phyloP scores from a whole-genome alignment of 2,888 invertebrate species.

The Torymus auratus region DNA sequence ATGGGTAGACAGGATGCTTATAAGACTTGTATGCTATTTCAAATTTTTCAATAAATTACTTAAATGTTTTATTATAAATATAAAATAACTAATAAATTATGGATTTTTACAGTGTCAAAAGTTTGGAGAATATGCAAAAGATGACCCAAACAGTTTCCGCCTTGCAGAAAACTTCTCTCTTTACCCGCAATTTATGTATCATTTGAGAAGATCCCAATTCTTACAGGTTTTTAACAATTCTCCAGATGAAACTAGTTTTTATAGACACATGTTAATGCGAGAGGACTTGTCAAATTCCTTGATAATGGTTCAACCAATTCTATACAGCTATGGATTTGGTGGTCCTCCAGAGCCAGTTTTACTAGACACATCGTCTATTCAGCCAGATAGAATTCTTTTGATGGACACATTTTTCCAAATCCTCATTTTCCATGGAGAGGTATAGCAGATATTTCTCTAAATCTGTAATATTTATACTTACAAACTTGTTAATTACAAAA shows the following conservation, averaged over 20 bases:
- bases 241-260: slow-evolving; percentile 99
- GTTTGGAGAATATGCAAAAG: slow-evolving; percentile 98
- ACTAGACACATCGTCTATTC: slow-evolving; percentile 97
- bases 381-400: slow-evolving; percentile 96
- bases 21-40: slow-evolving; percentile 86
- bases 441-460: slow-evolving; percentile 70
- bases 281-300: slow-evolving; percentile 98
- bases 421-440: slow-evolving; percentile 99
- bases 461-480: no score
- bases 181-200: slow-evolving; percentile 99
- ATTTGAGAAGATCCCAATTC: slow-evolving; percentile 97
- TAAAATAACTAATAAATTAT: background rate
- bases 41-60: background rate
- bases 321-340: slow-evolving; percentile 98
- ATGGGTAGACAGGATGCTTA: slow-evolving; percentile 99
- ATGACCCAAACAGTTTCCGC: slow-evolving; percentile 97
- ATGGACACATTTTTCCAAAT: slow-evolving; percentile 99
- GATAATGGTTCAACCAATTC: slow-evolving; percentile 99
- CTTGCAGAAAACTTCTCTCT: slow-evolving; percentile 97
- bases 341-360: slow-evolving; percentile 98
- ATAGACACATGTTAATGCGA: slow-evolving; percentile 97
- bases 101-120: slow-evolving; percentile 91
- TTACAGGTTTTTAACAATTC: slow-evolving; percentile 99
- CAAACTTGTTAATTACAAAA: background rate
- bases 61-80: slow-evolving; percentile 14